A percentile compares a stretch with the other conserved stretches of the same genome.
Conservation (phyloP, 92 coral and sea anemone genomes). For the Phymanthus crucifer region DNA sequence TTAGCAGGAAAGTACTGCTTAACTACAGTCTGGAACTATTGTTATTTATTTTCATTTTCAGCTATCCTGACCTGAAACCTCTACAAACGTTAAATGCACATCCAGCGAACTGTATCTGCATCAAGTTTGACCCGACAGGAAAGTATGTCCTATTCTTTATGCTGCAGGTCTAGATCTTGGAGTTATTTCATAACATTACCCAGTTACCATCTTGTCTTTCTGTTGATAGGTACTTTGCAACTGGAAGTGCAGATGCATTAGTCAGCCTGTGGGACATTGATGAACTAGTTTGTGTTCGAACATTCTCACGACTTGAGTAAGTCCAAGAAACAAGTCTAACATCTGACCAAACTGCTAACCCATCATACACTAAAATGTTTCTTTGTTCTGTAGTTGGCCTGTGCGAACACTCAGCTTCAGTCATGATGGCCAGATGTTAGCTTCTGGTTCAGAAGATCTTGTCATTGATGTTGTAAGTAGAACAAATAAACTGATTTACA, state of each 20-base stretch:
- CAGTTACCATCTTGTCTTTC: not conserved
- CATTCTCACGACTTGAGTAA: slow-evolving; percentile 98
- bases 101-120: slow-evolving; percentile 98
- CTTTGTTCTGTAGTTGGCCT: slow-evolving; percentile 78
- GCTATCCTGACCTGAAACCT: slow-evolving; percentile 96
- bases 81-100: slow-evolving; percentile 97
- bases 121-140: slow-evolving; percentile 98
- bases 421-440: slow-evolving; percentile 97
- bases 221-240: slow-evolving; percentile 82
- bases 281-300: slow-evolving; percentile 96
- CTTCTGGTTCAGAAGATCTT: slow-evolving; percentile 99
- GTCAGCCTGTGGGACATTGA: slow-evolving; percentile 98
- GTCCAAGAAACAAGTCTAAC: slow-evolving; percentile 30
- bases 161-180: too few relatives aligned
- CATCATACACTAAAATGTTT: too few relatives aligned
- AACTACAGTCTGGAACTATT: too few relatives aligned
- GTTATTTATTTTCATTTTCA: slow-evolving; percentile 24
- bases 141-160: too few relatives aligned
- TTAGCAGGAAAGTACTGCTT: too few relatives aligned
- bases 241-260: slow-evolving; percentile 99
- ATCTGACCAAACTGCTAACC: not conserved
- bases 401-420: slow-evolving; percentile 97
- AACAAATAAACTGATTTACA: not conserved
- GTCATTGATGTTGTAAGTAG: slow-evolving; percentile 89
- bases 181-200: not conserved